Conservation (phyloP, 30 jellyfish, hydroid and myxozoan species). For the Pseudorhiza aurosa region DNA sequence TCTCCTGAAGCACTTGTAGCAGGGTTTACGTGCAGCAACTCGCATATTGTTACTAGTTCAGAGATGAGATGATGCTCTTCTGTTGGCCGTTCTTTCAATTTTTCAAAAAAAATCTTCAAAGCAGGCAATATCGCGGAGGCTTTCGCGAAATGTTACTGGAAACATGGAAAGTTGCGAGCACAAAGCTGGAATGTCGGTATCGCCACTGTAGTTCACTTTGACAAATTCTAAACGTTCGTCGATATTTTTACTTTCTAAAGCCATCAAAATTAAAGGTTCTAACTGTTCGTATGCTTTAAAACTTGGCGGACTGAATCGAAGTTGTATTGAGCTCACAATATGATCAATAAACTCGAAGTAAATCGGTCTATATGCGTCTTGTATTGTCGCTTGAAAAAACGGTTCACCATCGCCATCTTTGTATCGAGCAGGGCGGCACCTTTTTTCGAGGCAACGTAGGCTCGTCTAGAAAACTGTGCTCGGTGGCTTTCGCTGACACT, state of each 20-base stretch:
- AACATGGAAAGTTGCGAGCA: too few relatives aligned
- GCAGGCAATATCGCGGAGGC: too few relatives aligned
- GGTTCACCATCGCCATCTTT: conserved; percentile 33
- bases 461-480: conserved; percentile 16
- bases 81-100: too few relatives aligned
- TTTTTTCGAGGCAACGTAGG: conserved; percentile 34
- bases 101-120: too few relatives aligned
- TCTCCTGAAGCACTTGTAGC: too few relatives aligned
- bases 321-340: neutral
- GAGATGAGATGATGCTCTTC: too few relatives aligned
- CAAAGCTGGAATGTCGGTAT: too few relatives aligned
- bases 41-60: too few relatives aligned
- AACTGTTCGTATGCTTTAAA: conserved; percentile 42
- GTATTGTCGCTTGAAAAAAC: neutral
- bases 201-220: too few relatives aligned
- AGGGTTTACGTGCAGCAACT: too few relatives aligned
- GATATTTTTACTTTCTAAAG: conserved; percentile 11
- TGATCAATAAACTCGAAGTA: conserved; percentile 17
- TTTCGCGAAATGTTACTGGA: too few relatives aligned
- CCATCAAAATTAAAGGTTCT: conserved; percentile 11
- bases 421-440: conserved; percentile 19
- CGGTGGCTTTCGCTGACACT: conserved; percentile 13
- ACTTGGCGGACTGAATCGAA: conserved; percentile 28
- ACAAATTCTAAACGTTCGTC: too few relatives aligned
- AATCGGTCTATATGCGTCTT: conserved; percentile 8